Evolutionary conservation across 2,888 invertebrate genomes (phyloP).

Genomic region (Galerucella nymphaeae): DNA sequence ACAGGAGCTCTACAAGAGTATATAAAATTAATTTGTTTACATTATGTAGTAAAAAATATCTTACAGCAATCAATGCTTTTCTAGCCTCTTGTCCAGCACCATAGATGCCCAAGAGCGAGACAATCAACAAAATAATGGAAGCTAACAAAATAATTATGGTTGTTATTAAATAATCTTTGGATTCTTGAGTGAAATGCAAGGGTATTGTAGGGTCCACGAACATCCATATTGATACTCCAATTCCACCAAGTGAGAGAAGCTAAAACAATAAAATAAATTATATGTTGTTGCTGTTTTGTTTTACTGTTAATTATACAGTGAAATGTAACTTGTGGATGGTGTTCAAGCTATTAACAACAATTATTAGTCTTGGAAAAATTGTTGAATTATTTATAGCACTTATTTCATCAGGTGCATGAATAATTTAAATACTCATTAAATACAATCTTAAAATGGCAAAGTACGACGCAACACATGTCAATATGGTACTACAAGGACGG

Average conservation of each 20-base stretch:
- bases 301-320: neutral
- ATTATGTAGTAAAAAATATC: constrained; percentile 49
- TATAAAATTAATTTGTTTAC: neutral
- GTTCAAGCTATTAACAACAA: neutral
- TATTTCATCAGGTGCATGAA: constrained; percentile 19
- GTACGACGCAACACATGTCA: neutral
- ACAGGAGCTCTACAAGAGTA: constrained; percentile 76
- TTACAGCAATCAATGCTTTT: constrained; percentile 80
- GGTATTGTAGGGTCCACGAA: constrained; percentile 80
- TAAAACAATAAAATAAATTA: constrained; percentile 62
- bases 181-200: constrained; percentile 75
- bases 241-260: constrained; percentile 77
- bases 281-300: neutral
- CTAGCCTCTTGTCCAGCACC: constrained; percentile 83
- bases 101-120: constrained; percentile 85
- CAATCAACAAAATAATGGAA: constrained; percentile 78
- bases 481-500: neutral
- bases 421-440: neutral
- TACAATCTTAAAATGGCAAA: neutral
- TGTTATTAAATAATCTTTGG: constrained; percentile 74
- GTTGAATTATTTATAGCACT: constrained; percentile 16
- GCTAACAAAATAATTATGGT: constrained; percentile 79
- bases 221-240: constrained; percentile 81
- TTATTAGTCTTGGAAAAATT: constrained; percentile 3
- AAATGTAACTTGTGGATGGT: neutral